Evolutionary conservation across 2,888 invertebrate genomes (phyloP).

Genomic region (Stenotaenia linearis): DNA sequence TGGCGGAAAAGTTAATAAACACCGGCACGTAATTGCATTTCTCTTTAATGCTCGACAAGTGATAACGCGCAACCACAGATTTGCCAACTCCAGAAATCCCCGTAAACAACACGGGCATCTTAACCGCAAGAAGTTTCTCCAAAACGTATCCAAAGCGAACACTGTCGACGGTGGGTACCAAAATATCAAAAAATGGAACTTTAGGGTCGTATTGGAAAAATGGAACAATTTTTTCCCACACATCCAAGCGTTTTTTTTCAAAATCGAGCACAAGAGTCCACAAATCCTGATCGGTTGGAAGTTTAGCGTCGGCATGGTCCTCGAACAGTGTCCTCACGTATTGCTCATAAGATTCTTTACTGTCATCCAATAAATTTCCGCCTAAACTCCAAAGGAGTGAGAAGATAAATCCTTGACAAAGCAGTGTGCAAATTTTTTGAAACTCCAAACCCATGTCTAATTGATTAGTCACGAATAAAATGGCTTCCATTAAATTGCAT

Average conservation of each 20-base stretch:
- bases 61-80: slow-evolving; percentile 73
- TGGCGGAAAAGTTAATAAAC: slow-evolving; percentile 82
- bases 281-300: slow-evolving; percentile 63
- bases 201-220: slow-evolving; percentile 63
- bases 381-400: slow-evolving; percentile 78
- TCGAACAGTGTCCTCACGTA: slow-evolving; percentile 65
- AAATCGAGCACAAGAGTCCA: slow-evolving; percentile 74
- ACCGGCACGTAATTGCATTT: slow-evolving; percentile 63
- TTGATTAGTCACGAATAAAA: slow-evolving; percentile 60
- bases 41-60: slow-evolving; percentile 60
- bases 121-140: slow-evolving; percentile 64
- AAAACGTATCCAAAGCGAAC: slow-evolving; percentile 71
- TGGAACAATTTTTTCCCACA: slow-evolving; percentile 74
- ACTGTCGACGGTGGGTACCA: slow-evolving; percentile 87
- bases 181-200: slow-evolving; percentile 77
- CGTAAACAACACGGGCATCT: slow-evolving; percentile 77
- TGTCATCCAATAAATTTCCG: slow-evolving; percentile 69
- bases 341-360: slow-evolving; percentile 64
- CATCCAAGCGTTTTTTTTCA: slow-evolving; percentile 61
- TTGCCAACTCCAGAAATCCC: slow-evolving; percentile 89
- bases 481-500: slow-evolving; percentile 65
- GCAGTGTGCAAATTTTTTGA: slow-evolving; percentile 55
- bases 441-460: slow-evolving; percentile 58
- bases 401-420: slow-evolving; percentile 73
- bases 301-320: slow-evolving; percentile 61